Conservation (phyloP, 2,888 invertebrate species). For the Fragum fragum region DNA sequence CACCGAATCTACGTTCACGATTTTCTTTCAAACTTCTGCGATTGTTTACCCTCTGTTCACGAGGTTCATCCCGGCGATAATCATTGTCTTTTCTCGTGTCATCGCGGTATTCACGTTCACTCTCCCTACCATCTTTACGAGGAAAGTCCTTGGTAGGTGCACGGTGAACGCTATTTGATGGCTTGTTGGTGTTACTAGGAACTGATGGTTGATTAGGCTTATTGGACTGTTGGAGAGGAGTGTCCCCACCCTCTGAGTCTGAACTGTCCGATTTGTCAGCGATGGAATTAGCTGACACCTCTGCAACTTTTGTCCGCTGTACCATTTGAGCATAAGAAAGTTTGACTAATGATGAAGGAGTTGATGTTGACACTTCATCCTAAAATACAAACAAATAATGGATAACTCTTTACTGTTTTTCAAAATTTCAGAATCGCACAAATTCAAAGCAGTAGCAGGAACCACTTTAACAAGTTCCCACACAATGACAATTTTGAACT, state of each 20-base stretch:
- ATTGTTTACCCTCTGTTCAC: constrained; percentile 58
- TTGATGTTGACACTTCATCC: constrained; percentile 58
- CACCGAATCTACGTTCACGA: constrained; percentile 52
- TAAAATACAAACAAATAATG: too few relatives aligned
- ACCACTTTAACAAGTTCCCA: too few relatives aligned
- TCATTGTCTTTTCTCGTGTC: constrained; percentile 55
- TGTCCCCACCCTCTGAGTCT: constrained; percentile 53
- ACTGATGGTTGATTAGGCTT: constrained; percentile 49
- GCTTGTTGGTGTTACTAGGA: constrained; percentile 54
- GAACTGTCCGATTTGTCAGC: constrained; percentile 56
- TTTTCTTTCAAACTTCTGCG: constrained; percentile 60
- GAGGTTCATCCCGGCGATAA: constrained; percentile 54
- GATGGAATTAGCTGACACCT: constrained; percentile 52
- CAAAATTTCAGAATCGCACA: too few relatives aligned
- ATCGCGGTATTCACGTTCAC: constrained; percentile 25
- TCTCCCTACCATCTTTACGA: constrained; percentile 59
- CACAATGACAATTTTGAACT: too few relatives aligned
- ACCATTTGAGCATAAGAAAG: constrained; percentile 84
- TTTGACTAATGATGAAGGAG: constrained; percentile 68
- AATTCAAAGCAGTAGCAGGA: too few relatives aligned
- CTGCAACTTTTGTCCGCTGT: constrained; percentile 69
- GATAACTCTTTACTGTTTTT: too few relatives aligned
- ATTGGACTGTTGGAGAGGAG: constrained; percentile 46
- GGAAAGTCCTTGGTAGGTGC: constrained; percentile 51
- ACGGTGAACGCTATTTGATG: constrained; percentile 22